These are phyloP conservation scores for Anthophora plumipes DNA, from an alignment of 2,888 invertebrate species.

Conservation along the genomic window DNA sequence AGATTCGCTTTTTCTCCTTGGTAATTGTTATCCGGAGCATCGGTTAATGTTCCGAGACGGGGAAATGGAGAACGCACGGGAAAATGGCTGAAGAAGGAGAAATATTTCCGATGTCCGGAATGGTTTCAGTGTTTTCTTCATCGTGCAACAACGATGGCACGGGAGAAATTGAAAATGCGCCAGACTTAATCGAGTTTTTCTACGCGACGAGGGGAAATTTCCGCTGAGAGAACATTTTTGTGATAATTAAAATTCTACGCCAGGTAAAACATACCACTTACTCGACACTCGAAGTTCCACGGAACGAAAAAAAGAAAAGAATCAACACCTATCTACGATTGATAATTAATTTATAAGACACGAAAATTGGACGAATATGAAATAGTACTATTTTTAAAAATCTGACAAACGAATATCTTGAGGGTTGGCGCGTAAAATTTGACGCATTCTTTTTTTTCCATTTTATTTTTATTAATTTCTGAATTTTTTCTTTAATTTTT, in stretches of 20 bases:
- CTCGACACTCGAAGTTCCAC: no score
- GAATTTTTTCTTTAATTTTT: no score
- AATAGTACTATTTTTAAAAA: no score
- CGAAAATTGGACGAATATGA: no score
- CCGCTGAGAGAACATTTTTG: no score
- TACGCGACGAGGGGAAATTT: no score
- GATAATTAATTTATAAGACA: not conserved
- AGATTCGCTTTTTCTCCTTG: slow-evolving; percentile 17
- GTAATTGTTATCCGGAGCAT: slow-evolving; percentile 29
- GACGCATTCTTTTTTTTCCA: no score
- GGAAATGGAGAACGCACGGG: not conserved
- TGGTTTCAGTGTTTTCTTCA: slow-evolving; percentile 11
- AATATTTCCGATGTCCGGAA: not conserved
- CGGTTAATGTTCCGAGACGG: slow-evolving; percentile 14
- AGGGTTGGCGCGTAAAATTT: no score
- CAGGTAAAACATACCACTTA: no score
- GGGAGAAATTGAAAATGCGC: slow-evolving; percentile 6
- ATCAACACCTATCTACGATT: not conserved
- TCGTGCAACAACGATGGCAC: not conserved
- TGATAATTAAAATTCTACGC: no score
- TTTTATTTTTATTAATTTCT: no score
- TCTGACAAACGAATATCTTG: no score
- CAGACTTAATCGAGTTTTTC: not conserved
- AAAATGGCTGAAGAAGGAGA: not conserved
- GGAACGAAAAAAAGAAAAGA: not conserved